Evolutionary conservation across 2,888 invertebrate genomes (phyloP).

Genomic region (Volucella inflata): DNA sequence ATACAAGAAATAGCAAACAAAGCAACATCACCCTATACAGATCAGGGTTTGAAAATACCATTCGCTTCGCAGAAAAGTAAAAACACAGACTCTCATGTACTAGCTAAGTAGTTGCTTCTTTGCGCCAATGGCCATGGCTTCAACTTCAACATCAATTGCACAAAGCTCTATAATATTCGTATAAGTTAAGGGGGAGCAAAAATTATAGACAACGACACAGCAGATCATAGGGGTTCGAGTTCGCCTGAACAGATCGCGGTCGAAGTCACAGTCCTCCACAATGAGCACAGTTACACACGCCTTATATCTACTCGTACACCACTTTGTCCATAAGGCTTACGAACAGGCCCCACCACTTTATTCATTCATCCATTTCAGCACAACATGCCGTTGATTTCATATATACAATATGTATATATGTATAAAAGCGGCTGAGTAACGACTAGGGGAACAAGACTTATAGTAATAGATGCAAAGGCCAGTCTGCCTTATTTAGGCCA

Average conservation of each 20-base stretch:
- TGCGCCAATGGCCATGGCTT: slow-evolving; percentile 51
- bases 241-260: slow-evolving; percentile 31
- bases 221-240: slow-evolving; percentile 53
- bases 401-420: background rate
- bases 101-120: slow-evolving; percentile 35
- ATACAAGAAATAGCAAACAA: background rate
- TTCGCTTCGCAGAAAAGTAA: background rate
- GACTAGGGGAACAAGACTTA: slow-evolving; percentile 6
- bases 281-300: slow-evolving; percentile 41
- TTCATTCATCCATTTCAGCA: slow-evolving; percentile 45
- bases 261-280: slow-evolving; percentile 43
- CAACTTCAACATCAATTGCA: slow-evolving; percentile 21
- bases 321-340: slow-evolving; percentile 11
- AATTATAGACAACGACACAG: slow-evolving; percentile 45
- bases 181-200: slow-evolving; percentile 13
- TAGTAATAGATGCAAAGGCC: slow-evolving; percentile 1
- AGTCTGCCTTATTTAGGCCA: slow-evolving; percentile 63
- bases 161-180: slow-evolving; percentile 3
- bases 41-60: slow-evolving; percentile 19
- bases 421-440: background rate
- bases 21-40: slow-evolving; percentile 24
- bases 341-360: background rate
- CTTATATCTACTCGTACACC: background rate
- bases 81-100: slow-evolving; percentile 39
- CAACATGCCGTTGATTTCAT: background rate